Conservation (phyloP, 2,888 invertebrate genomes). For the Erebia palarica region DNA sequence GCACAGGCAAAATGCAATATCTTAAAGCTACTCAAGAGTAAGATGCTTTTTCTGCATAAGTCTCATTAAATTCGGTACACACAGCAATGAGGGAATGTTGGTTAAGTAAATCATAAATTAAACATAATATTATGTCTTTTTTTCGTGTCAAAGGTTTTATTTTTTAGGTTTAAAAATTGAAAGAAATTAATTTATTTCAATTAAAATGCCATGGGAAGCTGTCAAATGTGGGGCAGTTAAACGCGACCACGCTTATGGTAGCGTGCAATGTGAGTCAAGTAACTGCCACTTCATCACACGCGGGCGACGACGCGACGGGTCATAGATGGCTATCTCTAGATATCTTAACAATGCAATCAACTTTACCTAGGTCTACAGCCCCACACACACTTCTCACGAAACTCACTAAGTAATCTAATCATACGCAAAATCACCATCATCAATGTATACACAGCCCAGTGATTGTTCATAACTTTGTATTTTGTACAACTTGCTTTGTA, state of each 20-base stretch:
- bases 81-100: no score
- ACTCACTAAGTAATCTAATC: constrained; percentile 29
- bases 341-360: constrained; percentile 35
- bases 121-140: no score
- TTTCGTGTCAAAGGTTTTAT: no score
- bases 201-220: constrained; percentile 49
- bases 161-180: no score
- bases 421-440: constrained; percentile 31
- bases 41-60: no score
- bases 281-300: constrained; percentile 64
- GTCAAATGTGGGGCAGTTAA: constrained; percentile 54
- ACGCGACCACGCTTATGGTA: constrained; percentile 59
- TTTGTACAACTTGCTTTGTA: no score
- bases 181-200: constrained; percentile 31
- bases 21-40: no score
- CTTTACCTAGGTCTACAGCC: constrained; percentile 20
- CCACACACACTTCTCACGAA: constrained; percentile 42
- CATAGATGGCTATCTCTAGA: constrained; percentile 61
- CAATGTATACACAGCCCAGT: constrained; percentile 20
- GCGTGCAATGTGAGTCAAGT: constrained; percentile 66
- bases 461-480: constrained; percentile 24
- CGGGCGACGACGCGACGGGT: constrained; percentile 49
- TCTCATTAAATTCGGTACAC: no score
- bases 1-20: no score
- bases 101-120: no score